Conservation (phyloP, 2,888 invertebrate species). For the Drosophila rellima region DNA sequence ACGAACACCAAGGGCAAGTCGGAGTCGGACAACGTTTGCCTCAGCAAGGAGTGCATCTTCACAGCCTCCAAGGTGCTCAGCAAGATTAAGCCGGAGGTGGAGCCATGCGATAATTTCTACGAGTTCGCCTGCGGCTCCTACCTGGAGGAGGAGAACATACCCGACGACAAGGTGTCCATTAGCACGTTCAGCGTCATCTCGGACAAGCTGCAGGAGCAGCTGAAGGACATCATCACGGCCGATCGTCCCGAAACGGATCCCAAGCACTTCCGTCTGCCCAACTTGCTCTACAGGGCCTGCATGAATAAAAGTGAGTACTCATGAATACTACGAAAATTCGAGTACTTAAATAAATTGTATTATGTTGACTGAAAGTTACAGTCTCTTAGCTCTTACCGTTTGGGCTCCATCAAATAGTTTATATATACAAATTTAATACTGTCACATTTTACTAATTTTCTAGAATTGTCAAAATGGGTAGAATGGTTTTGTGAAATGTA, state of each 20-base stretch:
- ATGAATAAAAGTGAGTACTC: constrained; percentile 85
- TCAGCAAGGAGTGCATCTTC: constrained; percentile 92
- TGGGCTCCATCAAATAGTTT: background rate
- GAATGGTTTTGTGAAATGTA: no score
- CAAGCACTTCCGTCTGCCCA: constrained; percentile 85
- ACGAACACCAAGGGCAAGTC: constrained; percentile 72
- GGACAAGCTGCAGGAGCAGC: constrained; percentile 86
- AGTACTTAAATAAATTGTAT: background rate
- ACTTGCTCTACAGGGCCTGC: constrained; percentile 86
- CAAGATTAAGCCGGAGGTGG: constrained; percentile 89
- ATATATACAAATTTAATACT: no score
- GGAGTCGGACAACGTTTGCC: constrained; percentile 87
- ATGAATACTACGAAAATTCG: background rate
- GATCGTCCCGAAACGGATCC: constrained; percentile 82
- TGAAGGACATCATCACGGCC: constrained; percentile 85
- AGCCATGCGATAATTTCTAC: constrained; percentile 93
- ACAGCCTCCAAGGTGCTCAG: constrained; percentile 89
- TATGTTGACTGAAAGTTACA: background rate
- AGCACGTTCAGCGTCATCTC: constrained; percentile 86
- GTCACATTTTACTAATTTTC: no score
- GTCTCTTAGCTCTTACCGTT: background rate
- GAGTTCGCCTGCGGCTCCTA: constrained; percentile 91
- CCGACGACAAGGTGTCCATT: constrained; percentile 88
- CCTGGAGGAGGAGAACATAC: constrained; percentile 89
- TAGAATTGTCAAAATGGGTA: no score